Evolutionary conservation across 2,888 invertebrate species (phyloP).

Genomic region (Idaea dimidiata): DNA sequence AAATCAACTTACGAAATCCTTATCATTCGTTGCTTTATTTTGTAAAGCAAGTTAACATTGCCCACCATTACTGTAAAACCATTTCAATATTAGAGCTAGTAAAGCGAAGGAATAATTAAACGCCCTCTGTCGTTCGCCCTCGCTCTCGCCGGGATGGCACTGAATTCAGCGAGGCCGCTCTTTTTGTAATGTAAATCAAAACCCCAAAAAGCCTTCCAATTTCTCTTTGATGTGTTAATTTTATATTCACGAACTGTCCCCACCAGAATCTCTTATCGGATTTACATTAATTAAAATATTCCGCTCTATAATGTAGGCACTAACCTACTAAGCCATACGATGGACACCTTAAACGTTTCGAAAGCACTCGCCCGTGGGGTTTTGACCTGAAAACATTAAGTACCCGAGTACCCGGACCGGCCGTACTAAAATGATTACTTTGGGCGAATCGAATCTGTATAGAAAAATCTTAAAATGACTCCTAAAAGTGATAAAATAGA

Average conservation of each 20-base stretch:
- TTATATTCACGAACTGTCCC: constrained; percentile 49
- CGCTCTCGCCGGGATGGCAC: constrained; percentile 29
- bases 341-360: constrained; percentile 13
- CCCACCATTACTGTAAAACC: constrained; percentile 3
- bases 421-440: too few relatives aligned
- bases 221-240: constrained; percentile 75
- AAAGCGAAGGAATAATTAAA: constrained; percentile 25
- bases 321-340: not conserved
- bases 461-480: too few relatives aligned
- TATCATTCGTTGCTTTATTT: too few relatives aligned
- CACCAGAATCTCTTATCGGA: constrained; percentile 50
- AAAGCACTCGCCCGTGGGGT: constrained; percentile 5
- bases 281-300: constrained; percentile 57
- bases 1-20: too few relatives aligned
- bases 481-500: too few relatives aligned
- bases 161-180: constrained; percentile 43
- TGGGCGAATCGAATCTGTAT: too few relatives aligned
- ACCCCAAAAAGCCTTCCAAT: constrained; percentile 59
- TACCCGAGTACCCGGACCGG: not conserved
- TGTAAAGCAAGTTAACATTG: not conserved
- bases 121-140: constrained; percentile 15
- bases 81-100: constrained; percentile 5
- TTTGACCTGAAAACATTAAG: not conserved
- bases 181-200: constrained; percentile 76
- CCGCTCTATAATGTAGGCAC: constrained; percentile 6